Percentiles rank a stretch among this genome's conserved stretches.
These are phyloP conservation scores for Eristalis tenax DNA, from an alignment of 2,888 invertebrate species.

Conservation along the genomic window DNA sequence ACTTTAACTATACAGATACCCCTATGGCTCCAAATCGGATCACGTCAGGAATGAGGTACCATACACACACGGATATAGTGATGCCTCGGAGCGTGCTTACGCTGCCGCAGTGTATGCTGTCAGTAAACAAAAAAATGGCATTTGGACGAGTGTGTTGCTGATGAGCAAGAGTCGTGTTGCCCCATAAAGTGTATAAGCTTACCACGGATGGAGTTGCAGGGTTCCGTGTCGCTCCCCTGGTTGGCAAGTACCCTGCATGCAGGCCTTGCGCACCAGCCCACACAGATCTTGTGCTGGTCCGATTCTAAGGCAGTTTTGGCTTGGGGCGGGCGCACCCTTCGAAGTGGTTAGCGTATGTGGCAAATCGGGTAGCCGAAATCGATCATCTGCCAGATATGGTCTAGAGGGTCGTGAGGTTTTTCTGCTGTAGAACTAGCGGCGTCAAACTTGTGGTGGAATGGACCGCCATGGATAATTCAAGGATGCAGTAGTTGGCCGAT, in stretches of 20 bases:
- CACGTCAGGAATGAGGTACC: neutral
- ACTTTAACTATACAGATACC: no score
- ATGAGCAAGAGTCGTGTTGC: conserved; percentile 11
- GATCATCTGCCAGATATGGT: neutral
- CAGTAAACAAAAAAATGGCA: neutral
- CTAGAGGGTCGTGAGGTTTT: conserved; percentile 1
- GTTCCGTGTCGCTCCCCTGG: neutral
- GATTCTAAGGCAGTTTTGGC: neutral
- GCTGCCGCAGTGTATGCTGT: conserved; percentile 7
- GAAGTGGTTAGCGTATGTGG: no score
- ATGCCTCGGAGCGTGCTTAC: conserved; percentile 15
- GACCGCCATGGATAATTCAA: neutral
- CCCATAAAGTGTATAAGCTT: neutral
- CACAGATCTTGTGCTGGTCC: no score
- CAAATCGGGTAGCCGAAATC: no score
- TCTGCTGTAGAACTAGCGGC: conserved; percentile 2
- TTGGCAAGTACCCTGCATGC: no score
- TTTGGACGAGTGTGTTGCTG: conserved; percentile 4
- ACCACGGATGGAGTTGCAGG: conserved; percentile 5
- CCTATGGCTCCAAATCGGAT: neutral
- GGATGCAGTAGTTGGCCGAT: neutral
- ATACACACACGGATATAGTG: conserved; percentile 11
- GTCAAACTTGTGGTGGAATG: neutral
- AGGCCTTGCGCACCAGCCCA: no score
- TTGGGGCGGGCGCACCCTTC: neutral